Evolutionary conservation across 2,113 vertebrate genomes (phyloP).

Genomic region (Caracal caracal): DNA sequence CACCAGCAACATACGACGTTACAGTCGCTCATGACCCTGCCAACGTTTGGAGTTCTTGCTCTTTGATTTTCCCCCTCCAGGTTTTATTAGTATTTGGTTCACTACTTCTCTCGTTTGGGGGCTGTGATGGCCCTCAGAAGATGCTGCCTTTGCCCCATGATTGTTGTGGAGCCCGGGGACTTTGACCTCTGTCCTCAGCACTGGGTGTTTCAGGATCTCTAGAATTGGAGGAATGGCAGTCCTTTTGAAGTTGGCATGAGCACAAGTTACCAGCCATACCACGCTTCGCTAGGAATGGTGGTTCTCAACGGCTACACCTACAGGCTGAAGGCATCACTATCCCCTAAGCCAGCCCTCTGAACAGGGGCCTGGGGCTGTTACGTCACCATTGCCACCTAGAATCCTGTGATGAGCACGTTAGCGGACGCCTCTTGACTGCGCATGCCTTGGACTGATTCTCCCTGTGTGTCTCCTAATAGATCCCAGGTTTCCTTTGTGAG

Average conservation of each 20-base stretch:
- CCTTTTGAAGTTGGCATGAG: not conserved
- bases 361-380: not conserved
- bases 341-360: not conserved
- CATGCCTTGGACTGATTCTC: not conserved
- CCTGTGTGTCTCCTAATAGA: not conserved
- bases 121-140: not conserved
- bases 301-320: not conserved
- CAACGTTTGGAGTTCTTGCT: not conserved
- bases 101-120: not conserved
- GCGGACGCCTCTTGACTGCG: not conserved
- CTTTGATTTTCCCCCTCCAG: not conserved
- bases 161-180: not conserved
- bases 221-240: not conserved
- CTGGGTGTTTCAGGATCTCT: not conserved
- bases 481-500: not conserved
- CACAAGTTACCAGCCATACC: no score
- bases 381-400: not conserved
- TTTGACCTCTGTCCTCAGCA: not conserved
- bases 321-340: not conserved
- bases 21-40: not conserved
- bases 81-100: not conserved
- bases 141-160: not conserved
- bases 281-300: not conserved
- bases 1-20: accelerated
- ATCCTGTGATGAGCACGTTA: not conserved